Conservation (phyloP, 2,888 invertebrate species). For the Volucella bombylans region DNA sequence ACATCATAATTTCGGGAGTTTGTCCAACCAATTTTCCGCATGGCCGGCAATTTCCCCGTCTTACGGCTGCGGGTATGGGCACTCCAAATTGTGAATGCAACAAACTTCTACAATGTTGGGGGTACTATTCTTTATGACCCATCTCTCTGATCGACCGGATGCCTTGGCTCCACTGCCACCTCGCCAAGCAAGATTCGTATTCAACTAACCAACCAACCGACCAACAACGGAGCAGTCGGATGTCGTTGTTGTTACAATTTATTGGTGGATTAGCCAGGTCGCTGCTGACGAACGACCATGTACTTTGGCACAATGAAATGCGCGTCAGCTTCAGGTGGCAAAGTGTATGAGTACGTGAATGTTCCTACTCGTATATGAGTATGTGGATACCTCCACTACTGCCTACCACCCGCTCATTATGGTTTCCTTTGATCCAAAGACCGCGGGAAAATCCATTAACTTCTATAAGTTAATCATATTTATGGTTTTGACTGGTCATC, state of each 20-base stretch:
- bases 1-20: slow-evolving; percentile 67
- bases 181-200: background rate
- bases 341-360: too few relatives aligned
- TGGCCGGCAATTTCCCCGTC: background rate
- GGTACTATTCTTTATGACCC: slow-evolving; percentile 66
- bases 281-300: slow-evolving; percentile 34
- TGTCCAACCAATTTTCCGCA: slow-evolving; percentile 21
- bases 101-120: slow-evolving; percentile 52
- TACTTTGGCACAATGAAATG: slow-evolving; percentile 44
- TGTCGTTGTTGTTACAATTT: slow-evolving; percentile 72
- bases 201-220: too few relatives aligned
- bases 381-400: background rate
- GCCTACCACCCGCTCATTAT: slow-evolving; percentile 61
- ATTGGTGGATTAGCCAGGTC: slow-evolving; percentile 71
- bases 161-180: slow-evolving; percentile 12
- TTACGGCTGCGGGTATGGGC: background rate
- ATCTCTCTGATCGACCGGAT: slow-evolving; percentile 49
- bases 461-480: slow-evolving; percentile 73
- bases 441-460: slow-evolving; percentile 72
- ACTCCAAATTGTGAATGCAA: background rate
- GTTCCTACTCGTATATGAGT: background rate
- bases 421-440: slow-evolving; percentile 65
- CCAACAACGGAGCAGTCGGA: background rate
- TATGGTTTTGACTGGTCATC: slow-evolving; percentile 74
- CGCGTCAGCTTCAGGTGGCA: slow-evolving; percentile 14